Evolutionary conservation across 92 coral and sea anemone species (phyloP), one percentile per base, ranked within the genome.

Genomic region (Palythoa caribaeorum): DNA sequence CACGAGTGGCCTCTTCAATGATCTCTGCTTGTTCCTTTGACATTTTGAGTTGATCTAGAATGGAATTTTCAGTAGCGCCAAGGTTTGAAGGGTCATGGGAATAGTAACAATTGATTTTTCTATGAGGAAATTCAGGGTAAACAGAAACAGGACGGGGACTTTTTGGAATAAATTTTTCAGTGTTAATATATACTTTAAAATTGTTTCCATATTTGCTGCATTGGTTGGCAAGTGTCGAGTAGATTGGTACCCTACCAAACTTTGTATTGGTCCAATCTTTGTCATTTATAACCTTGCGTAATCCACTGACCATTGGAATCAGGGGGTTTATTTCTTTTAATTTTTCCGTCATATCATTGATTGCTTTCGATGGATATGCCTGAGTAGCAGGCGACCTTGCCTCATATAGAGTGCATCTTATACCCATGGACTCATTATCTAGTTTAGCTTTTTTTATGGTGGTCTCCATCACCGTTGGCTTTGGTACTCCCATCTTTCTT

Each of bases 51-150:
- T 85, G 19, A 51, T 86, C 72, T 65, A 90, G 15, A 9, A 71
- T 62, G 51, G 47, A 47, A 21, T 76, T 68, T 50, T 91, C 89
- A 91, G 92, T 35, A 39, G 66, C 36, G 76, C 70, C 44, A 76
- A 88, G 53, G 68, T 48, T 81, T 35, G 77, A 59, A 47, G 73
- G 54, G 74, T 88, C 84, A 75, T 80, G 74, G 38, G 73, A 71
- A 71, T 80, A 91, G 55, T 91, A 91, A 55, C 54, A 68, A 51
- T 86, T 87, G 38, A 89, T 71, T 51, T 16, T 57, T 72, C 77
- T 85, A 74, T 83, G 92, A 66, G 89, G 94, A 84, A 91, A 88
- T 13, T 91, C 89, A 50, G 92, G 92, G 77, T 91, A 91, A 79
- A n/a, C 53, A 70, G 20, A 40, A 71, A 37, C 21, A 21, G 71